A percentile compares a stretch with the other conserved stretches of the same genome.
phyloP scores from a whole-genome alignment of 2,113 vertebrate species.

The Tetraodon nigroviridis region DNA sequence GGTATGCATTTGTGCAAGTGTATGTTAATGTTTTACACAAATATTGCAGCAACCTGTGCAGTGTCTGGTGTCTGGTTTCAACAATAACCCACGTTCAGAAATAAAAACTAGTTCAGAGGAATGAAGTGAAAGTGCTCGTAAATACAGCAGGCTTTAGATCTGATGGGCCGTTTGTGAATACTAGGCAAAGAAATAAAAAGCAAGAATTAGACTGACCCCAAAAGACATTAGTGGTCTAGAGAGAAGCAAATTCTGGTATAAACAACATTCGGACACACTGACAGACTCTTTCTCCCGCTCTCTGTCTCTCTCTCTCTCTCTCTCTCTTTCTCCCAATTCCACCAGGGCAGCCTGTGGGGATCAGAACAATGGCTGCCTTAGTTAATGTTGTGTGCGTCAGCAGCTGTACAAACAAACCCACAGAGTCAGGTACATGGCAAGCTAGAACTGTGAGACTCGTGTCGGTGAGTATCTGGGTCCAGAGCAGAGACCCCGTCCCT shows the following conservation, averaged over 20 bases:
- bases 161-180: neutral
- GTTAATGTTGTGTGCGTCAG: slow-evolving; percentile 79
- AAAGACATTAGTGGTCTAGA: slow-evolving; percentile 1
- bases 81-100: too few relatives aligned
- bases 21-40: too few relatives aligned
- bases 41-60: too few relatives aligned
- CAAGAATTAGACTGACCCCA: neutral
- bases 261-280: neutral
- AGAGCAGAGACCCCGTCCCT: slow-evolving; percentile 73
- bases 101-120: too few relatives aligned
- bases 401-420: slow-evolving; percentile 90
- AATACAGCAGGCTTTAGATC: slow-evolving; percentile 4
- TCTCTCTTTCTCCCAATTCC: slow-evolving; percentile 47
- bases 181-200: slow-evolving; percentile 5
- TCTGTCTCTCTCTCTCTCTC: too few relatives aligned
- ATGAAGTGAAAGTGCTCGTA: neutral
- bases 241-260: slow-evolving; percentile 9
- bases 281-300: neutral
- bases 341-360: slow-evolving; percentile 69
- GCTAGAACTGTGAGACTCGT: slow-evolving; percentile 62
- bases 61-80: too few relatives aligned
- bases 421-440: slow-evolving; percentile 74
- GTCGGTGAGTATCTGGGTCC: slow-evolving; percentile 70
- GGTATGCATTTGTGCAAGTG: neutral
- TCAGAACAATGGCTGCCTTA: slow-evolving; percentile 78